Evolutionary conservation across 2,888 invertebrate genomes (phyloP), one percentile per base, ranked within the genome.

Genomic region (Xestia rhomboidea): DNA sequence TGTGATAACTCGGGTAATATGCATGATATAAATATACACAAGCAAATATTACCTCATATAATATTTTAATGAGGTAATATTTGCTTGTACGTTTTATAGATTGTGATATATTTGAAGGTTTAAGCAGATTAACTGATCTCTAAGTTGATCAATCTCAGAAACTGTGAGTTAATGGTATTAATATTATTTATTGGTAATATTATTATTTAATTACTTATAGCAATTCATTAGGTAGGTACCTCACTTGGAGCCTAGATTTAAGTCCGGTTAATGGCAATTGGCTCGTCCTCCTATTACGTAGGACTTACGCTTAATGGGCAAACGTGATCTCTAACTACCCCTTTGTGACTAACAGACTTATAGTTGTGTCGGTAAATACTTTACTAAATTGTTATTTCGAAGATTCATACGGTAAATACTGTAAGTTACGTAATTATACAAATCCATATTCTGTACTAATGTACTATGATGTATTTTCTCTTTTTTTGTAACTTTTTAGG

Each of bases 231-330:
- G 30, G 57, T 8, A 34, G 57, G 18, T 30, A 24, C 11, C 21
- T 60, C 27, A 34, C 13, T 8, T 1, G 1, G 46, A 24, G 24
- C 38, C 34, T 46, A 34, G 44, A 27, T 57, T 27, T 18, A 34
- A 64, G 18, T 27, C n/a, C 27, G 10, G 18, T 57, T 57, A 66
- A 24, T 54, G 27, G 27, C 13, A 54, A 30, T 66, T 27, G 44
- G 46, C 6, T 67, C 49, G 57, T 38, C 15, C 30, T 21, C 10
- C 24, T 76, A 66, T 76, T 60, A 49, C 10, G 41, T 18, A 38
- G 46, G 46, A 49, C 38, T 60, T 67, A 30, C 15, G n/a, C 21
- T 15, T 76, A 60, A 49, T 21, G 57, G 76, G 18, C 15, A 34
- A 67, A 60, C 41, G 49, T 67, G 64, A 57, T 49, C 38, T 60